phyloP scores from a whole-genome alignment of 35 echinoderm and acorn worm genomes.

The Holothuria glaberrima region DNA sequence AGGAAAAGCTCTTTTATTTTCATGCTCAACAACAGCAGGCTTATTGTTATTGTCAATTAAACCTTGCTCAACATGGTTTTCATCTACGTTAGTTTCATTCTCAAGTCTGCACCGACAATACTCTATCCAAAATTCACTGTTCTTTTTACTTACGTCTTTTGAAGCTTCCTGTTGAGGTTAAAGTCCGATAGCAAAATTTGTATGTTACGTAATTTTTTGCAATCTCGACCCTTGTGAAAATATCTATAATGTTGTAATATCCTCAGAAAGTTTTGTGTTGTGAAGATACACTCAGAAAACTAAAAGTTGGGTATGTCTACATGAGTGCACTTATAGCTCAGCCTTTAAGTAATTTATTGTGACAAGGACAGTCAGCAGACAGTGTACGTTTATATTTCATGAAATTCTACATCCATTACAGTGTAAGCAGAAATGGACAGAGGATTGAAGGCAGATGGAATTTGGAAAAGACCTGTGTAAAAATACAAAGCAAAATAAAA shows the following conservation, averaged over 20 bases:
- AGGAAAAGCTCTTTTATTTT: no score
- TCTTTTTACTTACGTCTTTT: constrained; percentile 35
- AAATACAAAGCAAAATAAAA: no score
- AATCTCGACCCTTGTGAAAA: constrained; percentile 21
- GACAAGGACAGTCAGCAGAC: no score
- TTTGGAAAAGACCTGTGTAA: no score
- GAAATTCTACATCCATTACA: no score
- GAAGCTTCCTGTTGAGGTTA: constrained; percentile 34
- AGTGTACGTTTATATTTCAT: no score
- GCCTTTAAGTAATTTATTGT: no score
- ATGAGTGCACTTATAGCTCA: no score
- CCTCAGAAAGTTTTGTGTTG: constrained; percentile 1
- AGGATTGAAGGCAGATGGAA: no score
- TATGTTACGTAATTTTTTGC: constrained; percentile 1
- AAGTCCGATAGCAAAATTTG: constrained; percentile 8
- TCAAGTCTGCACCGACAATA: constrained; percentile 3
- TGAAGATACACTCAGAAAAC: constrained; percentile 1
- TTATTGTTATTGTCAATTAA: no score
- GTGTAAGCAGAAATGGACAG: no score
- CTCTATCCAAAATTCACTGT: constrained; percentile 30
- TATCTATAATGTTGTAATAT: constrained; percentile 59
- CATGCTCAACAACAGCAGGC: no score
- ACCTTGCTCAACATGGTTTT: background rate
- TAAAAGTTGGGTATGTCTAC: background rate
- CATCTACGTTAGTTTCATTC: constrained; percentile 34